Percentiles rank a stretch among this genome's conserved stretches.
These are phyloP conservation scores for Platycheirus albimanus DNA, from an alignment of 2,888 invertebrate species.

Conservation along the genomic window DNA sequence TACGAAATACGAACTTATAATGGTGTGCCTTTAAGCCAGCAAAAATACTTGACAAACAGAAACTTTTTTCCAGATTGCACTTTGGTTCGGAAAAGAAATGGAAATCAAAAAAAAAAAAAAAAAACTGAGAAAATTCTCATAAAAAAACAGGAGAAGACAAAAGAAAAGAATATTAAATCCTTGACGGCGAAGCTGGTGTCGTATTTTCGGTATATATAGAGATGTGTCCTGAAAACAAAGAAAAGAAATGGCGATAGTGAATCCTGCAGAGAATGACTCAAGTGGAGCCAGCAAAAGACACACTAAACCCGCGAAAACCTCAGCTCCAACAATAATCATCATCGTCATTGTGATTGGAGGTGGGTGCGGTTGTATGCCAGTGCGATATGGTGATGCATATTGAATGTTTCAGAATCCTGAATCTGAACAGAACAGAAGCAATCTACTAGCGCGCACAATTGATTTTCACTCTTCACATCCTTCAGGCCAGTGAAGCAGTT, in stretches of 20 bases:
- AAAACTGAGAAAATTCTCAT: not conserved
- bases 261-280: slow-evolving; percentile 28
- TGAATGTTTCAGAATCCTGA: slow-evolving; percentile 24
- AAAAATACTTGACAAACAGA: not conserved
- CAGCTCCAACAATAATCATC: slow-evolving; percentile 18
- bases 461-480: slow-evolving; percentile 55
- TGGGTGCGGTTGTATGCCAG: not conserved
- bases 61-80: not conserved
- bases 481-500: not conserved
- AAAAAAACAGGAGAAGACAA: not conserved
- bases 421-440: slow-evolving; percentile 39
- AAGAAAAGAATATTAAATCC: slow-evolving; percentile 28
- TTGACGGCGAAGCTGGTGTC: not conserved
- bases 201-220: too few species aligned
- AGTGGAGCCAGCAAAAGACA: slow-evolving; percentile 27
- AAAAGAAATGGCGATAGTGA: not conserved
- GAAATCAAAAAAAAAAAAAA: not conserved
- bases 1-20: not conserved
- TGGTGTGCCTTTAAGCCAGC: not conserved
- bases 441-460: slow-evolving; percentile 44
- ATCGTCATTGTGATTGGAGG: too few species aligned
- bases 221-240: not conserved
- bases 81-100: not conserved
- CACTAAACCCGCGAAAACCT: slow-evolving; percentile 30
- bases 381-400: too few species aligned